Base-by-base conservation (phyloP, 2,797 vertebrate genomes). In the Ambastaia sidthimunki region DNA sequence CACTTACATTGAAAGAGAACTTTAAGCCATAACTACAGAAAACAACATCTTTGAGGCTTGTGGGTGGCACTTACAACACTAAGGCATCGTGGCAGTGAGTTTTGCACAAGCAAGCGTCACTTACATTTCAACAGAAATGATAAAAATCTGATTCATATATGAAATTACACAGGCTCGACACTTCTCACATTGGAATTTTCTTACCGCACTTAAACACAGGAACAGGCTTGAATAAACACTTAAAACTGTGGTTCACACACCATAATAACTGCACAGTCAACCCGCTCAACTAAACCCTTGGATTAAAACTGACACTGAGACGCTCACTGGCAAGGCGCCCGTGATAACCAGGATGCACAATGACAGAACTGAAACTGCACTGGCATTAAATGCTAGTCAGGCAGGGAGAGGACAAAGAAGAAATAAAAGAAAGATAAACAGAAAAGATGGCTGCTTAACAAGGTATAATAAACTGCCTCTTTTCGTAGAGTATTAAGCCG, bases 251-350 rank as follows among this genome's bases (percentile, higher is more conserved):
- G 59, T 31, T 62, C 6, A 69, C 65, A 69, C 75, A 76, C 50
- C 65, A 54, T 48, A 34, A n/a, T 70, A 34, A 25, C 21, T 63
- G 21, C 50, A 37, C 23, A 41, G 28, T 28, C 12, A 69, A 72
- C 65, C 37, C 60, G 47, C 31, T 69, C 80, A 65, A n/a, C 67
- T 57, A 60, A 77, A 78, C 41, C n/a, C 25, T 1, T 23, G 57
- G 44, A 52, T 71, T 60, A 70, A 70, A 67, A 48, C 12, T 34
- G 23, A 69, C 66, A 78, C 16, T 23, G 74, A 69, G 52, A 57
- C 63, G n/a, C 25, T 18, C 6, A 25, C 15, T 76, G 74, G 63
- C 63, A 70, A 37, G 59, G 12, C n/a, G 74, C 52, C 34, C 13
- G 2, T 7, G 12, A 77, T 70, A 37, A 70, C 55, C 76, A 69